These are phyloP conservation scores for Spizaetus ornatus DNA, from an alignment of 2,113 vertebrate species.

Conservation along the genomic window DNA sequence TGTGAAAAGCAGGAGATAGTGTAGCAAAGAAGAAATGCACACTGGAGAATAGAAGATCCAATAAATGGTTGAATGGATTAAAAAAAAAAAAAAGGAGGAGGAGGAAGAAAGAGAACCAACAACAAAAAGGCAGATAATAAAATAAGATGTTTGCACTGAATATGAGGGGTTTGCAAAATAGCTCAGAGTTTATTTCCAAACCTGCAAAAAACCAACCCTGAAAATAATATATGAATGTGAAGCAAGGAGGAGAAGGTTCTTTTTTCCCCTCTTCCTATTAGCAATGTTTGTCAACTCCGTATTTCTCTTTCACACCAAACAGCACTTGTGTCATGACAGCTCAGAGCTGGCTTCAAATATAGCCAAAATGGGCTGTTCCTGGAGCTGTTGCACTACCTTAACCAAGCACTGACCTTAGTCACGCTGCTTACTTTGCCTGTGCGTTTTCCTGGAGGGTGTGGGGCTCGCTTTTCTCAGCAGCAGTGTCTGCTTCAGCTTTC, in stretches of 20 bases:
- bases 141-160: conserved; percentile 53
- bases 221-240: conserved; percentile 42
- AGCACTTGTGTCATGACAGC: neutral
- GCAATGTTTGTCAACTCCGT: neutral
- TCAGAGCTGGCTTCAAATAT: neutral
- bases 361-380: neutral
- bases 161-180: conserved; percentile 47
- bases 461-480: neutral
- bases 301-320: neutral
- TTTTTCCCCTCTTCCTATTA: neutral
- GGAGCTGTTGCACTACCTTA: neutral
- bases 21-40: conserved; percentile 58
- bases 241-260: neutral
- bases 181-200: conserved; percentile 20
- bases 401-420: neutral
- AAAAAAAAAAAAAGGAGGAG: neutral
- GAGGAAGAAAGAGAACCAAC: conserved; percentile 28
- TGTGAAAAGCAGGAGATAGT: conserved; percentile 66
- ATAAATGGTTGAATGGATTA: conserved; percentile 65
- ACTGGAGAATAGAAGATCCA: conserved; percentile 50
- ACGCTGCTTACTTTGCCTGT: neutral
- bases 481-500: neutral
- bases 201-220: neutral
- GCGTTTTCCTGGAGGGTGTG: neutral
- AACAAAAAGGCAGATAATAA: conserved; percentile 58